Conservation (phyloP, 2,888 invertebrate species). For the Leptarthrus brevirostris region DNA sequence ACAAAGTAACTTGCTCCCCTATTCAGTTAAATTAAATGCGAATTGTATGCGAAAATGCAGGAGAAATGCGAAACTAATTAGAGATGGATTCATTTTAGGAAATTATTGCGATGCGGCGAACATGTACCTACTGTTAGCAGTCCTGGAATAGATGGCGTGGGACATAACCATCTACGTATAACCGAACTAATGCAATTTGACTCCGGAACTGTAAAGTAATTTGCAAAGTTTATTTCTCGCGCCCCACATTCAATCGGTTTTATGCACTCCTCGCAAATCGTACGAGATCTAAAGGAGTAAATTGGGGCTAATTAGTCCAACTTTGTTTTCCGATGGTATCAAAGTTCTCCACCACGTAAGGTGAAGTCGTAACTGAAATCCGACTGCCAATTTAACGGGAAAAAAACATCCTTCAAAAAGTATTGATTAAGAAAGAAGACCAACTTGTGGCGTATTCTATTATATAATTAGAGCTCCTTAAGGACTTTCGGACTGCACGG, state of each 20-base stretch:
- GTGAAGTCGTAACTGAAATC: not conserved
- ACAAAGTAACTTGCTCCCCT: too few relatives aligned
- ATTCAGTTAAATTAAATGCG: too few relatives aligned
- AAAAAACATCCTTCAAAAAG: not conserved
- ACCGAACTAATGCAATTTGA: not conserved
- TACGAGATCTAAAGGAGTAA: not conserved
- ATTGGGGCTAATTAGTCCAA: conserved; percentile 31
- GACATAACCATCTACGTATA: too few relatives aligned
- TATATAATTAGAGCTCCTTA: conserved; percentile 4
- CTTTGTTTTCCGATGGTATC: conserved; percentile 10
- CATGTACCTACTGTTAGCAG: not conserved
- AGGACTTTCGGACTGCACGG: not conserved
- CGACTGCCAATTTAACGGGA: not conserved
- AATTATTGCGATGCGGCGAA: not conserved
- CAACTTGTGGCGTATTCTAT: conserved; percentile 10
- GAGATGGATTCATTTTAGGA: not conserved
- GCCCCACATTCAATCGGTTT: not conserved
- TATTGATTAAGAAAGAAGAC: conserved; percentile 1
- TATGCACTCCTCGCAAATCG: not conserved
- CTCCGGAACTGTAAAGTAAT: conserved; percentile 2
- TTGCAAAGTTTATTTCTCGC: conserved; percentile 1
- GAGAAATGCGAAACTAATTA: not conserved
- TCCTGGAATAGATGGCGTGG: too few relatives aligned
- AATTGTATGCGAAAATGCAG: not conserved
- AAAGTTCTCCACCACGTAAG: not conserved